Evolutionary conservation across 2,113 vertebrate genomes (phyloP), one percentile per base, ranked within the genome.

Genomic region (Pipra filicauda): DNA sequence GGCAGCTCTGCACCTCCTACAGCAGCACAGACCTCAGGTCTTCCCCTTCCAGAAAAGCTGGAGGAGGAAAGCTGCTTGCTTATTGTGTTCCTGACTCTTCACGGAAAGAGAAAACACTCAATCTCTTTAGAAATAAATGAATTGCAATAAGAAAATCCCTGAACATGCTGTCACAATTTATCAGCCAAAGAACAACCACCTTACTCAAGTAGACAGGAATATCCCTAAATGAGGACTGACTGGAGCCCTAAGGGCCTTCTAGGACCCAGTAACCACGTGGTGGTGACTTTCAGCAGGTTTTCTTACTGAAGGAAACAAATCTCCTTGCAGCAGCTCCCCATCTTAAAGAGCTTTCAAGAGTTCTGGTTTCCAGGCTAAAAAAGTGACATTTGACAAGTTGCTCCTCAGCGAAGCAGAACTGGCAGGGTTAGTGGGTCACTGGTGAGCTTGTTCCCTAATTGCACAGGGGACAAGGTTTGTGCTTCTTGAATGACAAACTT

Each of bases 341-440:
- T 80, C 84, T 48, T 89, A 88, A 92, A 88, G 73, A 90, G 51
- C 88, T 85, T 61, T 86, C 76, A 95, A 52, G 70, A 95, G 88
- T 73, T 86, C 64, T 11, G 3, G 87, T 85, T 88, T 79, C 37
- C 69, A 79, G 66, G 75, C 84, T 89, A 62, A 62, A 64, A 64
- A 67, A 91, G 91, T 89, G 93, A 66, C 88, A 91, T 65, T 94
- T 95, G 84, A 89, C 70, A 93, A 92, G 91, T 91, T 76, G 33
- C 43, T 89, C 76, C 85, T 70, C 83, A 80, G 64, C 8, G 79
- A 91, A 96, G 84, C 69, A 46, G 18, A 79, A 83, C 86, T 64
- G 87, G 57, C 88, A 71, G 88, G 79, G 83, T 69, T 59, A 88
- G 85, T 54, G 3, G 30, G 79, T 84, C 87, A 85, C 74, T 71